These are phyloP conservation scores for Caenorhabditis japonica DNA, from an alignment of 2,888 invertebrate species.

Conservation along the genomic window DNA sequence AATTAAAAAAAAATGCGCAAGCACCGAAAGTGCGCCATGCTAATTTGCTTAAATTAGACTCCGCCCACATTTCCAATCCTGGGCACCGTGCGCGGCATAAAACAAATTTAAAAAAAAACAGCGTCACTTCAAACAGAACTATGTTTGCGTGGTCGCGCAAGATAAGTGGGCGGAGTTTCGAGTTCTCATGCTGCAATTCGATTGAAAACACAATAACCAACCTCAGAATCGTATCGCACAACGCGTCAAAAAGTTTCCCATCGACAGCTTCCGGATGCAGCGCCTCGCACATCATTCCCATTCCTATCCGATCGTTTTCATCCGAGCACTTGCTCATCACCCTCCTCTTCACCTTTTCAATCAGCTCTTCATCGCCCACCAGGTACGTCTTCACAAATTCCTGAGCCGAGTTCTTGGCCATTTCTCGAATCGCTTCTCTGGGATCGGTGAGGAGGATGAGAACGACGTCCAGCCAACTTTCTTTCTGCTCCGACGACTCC, in stretches of 20 bases:
- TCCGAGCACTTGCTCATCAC: slow-evolving; percentile 21
- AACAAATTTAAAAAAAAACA: too few species aligned
- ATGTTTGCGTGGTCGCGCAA: too few species aligned
- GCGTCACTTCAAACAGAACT: too few species aligned
- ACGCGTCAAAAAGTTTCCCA: slow-evolving; percentile 21
- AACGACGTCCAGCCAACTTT: slow-evolving; percentile 25
- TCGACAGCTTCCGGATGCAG: slow-evolving; percentile 16
- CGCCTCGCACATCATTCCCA: slow-evolving; percentile 38
- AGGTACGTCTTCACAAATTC: slow-evolving; percentile 18
- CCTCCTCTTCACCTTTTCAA: slow-evolving; percentile 7
- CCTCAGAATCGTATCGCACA: slow-evolving; percentile 35
- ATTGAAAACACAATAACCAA: too few species aligned
- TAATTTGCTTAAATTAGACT: too few species aligned
- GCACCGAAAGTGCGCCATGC: too few species aligned
- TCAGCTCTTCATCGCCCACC: slow-evolving; percentile 3
- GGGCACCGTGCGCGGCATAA: too few species aligned
- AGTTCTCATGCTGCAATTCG: too few species aligned
- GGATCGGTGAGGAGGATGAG: slow-evolving; percentile 26
- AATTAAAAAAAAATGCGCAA: too few species aligned
- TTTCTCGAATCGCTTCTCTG: slow-evolving; percentile 13
- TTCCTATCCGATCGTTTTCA: slow-evolving; percentile 48
- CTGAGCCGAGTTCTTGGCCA: slow-evolving; percentile 15
- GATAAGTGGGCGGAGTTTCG: too few species aligned
- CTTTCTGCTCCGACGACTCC: background rate
- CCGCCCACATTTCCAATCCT: too few species aligned